Evolutionary conservation across 2,113 vertebrate genomes (phyloP).

Genomic region (Pelvicachromis taeniatus): DNA sequence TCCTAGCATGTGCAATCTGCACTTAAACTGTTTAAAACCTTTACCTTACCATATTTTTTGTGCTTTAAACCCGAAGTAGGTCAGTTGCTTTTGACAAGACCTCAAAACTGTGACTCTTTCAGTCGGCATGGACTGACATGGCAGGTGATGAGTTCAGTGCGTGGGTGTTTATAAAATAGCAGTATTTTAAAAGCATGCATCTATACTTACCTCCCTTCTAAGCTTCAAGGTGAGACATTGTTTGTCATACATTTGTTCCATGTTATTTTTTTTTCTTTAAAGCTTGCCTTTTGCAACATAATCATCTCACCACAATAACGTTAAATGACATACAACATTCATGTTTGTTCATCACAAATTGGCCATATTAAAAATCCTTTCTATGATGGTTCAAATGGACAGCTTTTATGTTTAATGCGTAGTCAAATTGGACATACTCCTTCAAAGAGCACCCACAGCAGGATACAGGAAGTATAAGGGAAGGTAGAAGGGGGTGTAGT

Average conservation of each 20-base stretch:
- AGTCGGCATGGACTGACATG: neutral
- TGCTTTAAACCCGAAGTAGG: conserved; percentile 15
- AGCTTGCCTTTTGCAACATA: neutral
- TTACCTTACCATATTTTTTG: neutral
- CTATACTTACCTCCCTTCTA: neutral
- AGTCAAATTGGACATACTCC: neutral
- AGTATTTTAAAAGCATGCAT: neutral
- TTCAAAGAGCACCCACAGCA: neutral
- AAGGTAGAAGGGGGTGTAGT: conserved; percentile 6
- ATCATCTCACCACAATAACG: neutral
- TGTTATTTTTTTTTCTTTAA: neutral
- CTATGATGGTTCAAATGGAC: neutral
- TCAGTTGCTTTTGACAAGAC: neutral
- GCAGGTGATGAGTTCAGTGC: neutral
- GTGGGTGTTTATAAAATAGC: neutral
- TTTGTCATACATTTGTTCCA: neutral
- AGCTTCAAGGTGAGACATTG: neutral
- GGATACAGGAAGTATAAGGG: neutral
- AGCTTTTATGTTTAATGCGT: neutral
- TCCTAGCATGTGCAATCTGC: neutral
- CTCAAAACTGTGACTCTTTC: neutral
- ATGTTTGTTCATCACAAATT: neutral
- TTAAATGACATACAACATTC: neutral
- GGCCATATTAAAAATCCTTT: neutral
- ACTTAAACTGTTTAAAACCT: neutral